Base-by-base conservation (phyloP, 2,888 invertebrate genomes). In the Blera fallax region DNA sequence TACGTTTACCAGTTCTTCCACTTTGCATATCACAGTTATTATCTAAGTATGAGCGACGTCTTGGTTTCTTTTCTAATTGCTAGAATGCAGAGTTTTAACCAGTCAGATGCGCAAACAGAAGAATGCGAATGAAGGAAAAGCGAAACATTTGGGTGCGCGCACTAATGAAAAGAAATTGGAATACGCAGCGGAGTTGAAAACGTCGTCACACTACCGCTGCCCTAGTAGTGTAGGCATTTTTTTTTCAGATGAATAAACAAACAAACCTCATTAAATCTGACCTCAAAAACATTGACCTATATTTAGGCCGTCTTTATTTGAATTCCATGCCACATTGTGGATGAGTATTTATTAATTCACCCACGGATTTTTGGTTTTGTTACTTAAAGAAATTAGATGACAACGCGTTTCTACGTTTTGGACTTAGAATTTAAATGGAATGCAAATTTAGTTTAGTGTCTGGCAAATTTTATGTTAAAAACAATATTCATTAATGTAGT, bases 261-360 rank as follows among this genome's bases (percentile, higher is more conserved):
- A 80, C 72, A 72, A 60, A 72, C 64, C 37, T 79, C 76, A 72
- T 81, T 81, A 62, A 77, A 40, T 60, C 37, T 85, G 85, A 85
- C 85, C 85, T 77, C 70, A 85, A 85, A 85, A 76, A 65, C 40
- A 43, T 65, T 81, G 81, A 85, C 85, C 85, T 40, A 85, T 85
- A 72, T 85, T 62, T 16, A 43, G 7, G 34, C 43, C 10, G 45
- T 62, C 7, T 11, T 50, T 76, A 74, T 76, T 79, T 70, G 32
- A 84, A 79, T 84, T 79, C 48, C 64, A 73, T 29, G 29, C 48
- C 18, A 43, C 32, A 32, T 34, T 54, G 34, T 65, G 14, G 56
- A 34, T 43, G 60, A 21, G 60, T 58, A 60, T 73, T 83, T 64
- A 54, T 70, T 56, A 70, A 40, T 65, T 74, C 74, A 80, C 80